Evolutionary conservation across 2,797 vertebrate species (phyloP).

Genomic region (Clarias fuscus): DNA sequence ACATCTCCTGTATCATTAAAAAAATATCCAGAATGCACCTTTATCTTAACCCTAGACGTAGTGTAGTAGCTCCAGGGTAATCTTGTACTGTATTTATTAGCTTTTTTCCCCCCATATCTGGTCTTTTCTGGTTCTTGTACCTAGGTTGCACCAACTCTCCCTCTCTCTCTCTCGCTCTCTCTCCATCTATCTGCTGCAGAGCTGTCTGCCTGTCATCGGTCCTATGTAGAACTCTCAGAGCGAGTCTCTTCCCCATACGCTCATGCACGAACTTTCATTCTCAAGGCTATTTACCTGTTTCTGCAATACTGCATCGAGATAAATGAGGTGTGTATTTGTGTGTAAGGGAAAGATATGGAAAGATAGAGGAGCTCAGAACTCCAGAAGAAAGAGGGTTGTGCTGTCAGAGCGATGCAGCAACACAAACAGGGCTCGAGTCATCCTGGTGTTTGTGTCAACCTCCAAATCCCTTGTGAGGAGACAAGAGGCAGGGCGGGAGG

Average conservation of each 20-base stretch:
- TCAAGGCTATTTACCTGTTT: constrained; percentile 18
- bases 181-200: background rate
- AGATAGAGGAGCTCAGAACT: constrained; percentile 37
- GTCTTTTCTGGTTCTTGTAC: background rate
- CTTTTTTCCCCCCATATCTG: background rate
- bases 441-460: constrained; percentile 33
- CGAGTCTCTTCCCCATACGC: constrained; percentile 9
- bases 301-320: constrained; percentile 41
- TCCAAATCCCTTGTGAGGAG: constrained; percentile 14
- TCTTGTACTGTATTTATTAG: background rate
- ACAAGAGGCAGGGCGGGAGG: background rate
- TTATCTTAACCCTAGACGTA: background rate
- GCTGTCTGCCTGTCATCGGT: background rate
- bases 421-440: constrained; percentile 22
- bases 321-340: constrained; percentile 39
- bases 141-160: background rate
- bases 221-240: background rate
- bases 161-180: background rate
- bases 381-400: constrained; percentile 5
- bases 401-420: constrained; percentile 40
- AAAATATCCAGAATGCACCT: background rate
- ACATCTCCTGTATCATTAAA: background rate
- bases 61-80: background rate
- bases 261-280: constrained; percentile 20
- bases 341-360: constrained; percentile 19